These are phyloP conservation scores for Meloidogyne exigua DNA, from an alignment of 1,140 invertebrate species.

Conservation along the genomic window DNA sequence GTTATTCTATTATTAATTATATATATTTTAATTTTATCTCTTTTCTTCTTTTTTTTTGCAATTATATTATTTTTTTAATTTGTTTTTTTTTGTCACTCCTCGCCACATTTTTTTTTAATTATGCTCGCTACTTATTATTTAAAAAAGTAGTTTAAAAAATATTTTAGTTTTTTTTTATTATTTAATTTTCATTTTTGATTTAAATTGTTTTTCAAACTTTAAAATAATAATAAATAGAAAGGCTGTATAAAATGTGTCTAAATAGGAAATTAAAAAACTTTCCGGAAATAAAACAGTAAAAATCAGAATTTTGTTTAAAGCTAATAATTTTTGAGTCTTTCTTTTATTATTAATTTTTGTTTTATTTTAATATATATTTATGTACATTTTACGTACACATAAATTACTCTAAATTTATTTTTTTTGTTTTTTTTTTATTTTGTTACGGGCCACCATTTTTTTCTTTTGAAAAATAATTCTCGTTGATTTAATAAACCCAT, in stretches of 20 bases:
- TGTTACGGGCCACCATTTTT: neutral
- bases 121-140: neutral
- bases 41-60: conserved; percentile 21
- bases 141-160: neutral
- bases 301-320: no score
- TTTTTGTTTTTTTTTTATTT: neutral
- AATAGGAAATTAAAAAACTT: no score
- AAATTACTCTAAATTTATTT: neutral
- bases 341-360: neutral
- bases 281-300: no score
- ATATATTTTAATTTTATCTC: conserved; percentile 12
- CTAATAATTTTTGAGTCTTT: no score
- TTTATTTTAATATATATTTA: neutral
- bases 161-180: neutral
- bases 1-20: conserved; percentile 11
- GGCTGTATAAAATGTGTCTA: no score
- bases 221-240: neutral
- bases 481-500: conserved; percentile 1
- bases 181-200: neutral
- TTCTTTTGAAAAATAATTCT: neutral
- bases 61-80: conserved; percentile 13
- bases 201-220: neutral
- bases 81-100: neutral
- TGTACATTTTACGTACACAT: neutral
- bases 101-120: neutral